Percentiles rank a stretch among this genome's conserved stretches.
These are phyloP conservation scores for Nasua narica DNA, from an alignment of 2,797 vertebrate species.

Conservation along the genomic window DNA sequence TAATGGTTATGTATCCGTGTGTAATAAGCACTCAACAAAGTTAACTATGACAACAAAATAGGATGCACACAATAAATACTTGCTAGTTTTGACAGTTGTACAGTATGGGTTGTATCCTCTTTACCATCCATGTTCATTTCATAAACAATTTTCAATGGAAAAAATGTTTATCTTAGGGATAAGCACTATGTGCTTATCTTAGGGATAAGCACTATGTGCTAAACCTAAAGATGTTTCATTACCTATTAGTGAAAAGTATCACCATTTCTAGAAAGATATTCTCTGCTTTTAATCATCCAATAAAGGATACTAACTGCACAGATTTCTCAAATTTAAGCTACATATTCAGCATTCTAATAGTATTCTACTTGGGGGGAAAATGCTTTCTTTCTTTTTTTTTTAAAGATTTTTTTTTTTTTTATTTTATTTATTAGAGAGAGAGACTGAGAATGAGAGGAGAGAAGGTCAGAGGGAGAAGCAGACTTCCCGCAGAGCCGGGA, in stretches of 20 bases:
- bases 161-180: background rate
- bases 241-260: background rate
- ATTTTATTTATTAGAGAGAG: too few species aligned
- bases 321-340: conserved; percentile 2
- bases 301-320: background rate
- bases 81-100: background rate
- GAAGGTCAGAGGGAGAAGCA: too few species aligned
- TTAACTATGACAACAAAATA: background rate
- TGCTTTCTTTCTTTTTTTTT: background rate
- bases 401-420: too few species aligned
- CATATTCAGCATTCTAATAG: background rate
- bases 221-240: background rate
- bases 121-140: background rate
- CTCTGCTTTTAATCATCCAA: background rate
- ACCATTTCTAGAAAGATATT: background rate
- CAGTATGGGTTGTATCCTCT: background rate
- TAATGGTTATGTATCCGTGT: background rate
- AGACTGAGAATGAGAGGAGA: too few species aligned
- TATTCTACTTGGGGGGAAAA: background rate
- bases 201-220: background rate
- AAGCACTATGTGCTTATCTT: background rate
- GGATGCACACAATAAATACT: background rate
- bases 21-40: background rate
- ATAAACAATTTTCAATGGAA: conserved; percentile 25
- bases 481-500: too few species aligned